phyloP scores from a whole-genome alignment of 2,888 invertebrate species.

The Scrobipalpa costella region DNA sequence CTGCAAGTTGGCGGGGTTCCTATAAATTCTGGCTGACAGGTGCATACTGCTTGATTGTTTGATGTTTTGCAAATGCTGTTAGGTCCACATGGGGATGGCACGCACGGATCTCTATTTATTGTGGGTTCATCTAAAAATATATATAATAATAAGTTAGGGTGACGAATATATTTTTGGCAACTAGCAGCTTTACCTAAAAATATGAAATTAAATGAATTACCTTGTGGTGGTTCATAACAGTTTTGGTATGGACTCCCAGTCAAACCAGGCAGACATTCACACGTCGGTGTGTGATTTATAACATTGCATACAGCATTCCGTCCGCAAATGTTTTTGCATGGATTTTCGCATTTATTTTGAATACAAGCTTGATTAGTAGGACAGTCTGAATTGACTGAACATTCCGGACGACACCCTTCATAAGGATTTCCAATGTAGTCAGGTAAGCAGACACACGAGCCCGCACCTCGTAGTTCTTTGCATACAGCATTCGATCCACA shows the following conservation, averaged over 20 bases:
- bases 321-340: slow-evolving; percentile 88
- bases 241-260: slow-evolving; percentile 83
- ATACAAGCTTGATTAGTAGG: slow-evolving; percentile 86
- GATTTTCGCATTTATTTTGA: slow-evolving; percentile 87
- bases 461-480: slow-evolving; percentile 84
- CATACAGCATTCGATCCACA: slow-evolving; percentile 89
- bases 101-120: slow-evolving; percentile 82
- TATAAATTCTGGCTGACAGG: slow-evolving; percentile 84
- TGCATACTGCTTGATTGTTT: slow-evolving; percentile 86
- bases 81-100: slow-evolving; percentile 88
- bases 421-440: slow-evolving; percentile 89
- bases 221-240: slow-evolving; percentile 68
- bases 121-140: slow-evolving; percentile 53
- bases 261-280: slow-evolving; percentile 83
- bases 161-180: no score
- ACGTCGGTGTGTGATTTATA: slow-evolving; percentile 85
- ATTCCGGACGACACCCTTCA: slow-evolving; percentile 89
- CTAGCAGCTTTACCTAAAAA: background rate
- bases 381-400: slow-evolving; percentile 87
- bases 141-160: background rate
- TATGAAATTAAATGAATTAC: slow-evolving; percentile 41
- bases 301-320: slow-evolving; percentile 87
- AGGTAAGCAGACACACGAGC: slow-evolving; percentile 84
- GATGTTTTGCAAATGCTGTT: slow-evolving; percentile 87
- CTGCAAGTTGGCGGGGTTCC: slow-evolving; percentile 85